Percentiles rank a stretch among this genome's conserved stretches.
Conservation (phyloP, 37 sponge, comb jelly and placozoan species). For the Diacarnus erythraeanus region DNA sequence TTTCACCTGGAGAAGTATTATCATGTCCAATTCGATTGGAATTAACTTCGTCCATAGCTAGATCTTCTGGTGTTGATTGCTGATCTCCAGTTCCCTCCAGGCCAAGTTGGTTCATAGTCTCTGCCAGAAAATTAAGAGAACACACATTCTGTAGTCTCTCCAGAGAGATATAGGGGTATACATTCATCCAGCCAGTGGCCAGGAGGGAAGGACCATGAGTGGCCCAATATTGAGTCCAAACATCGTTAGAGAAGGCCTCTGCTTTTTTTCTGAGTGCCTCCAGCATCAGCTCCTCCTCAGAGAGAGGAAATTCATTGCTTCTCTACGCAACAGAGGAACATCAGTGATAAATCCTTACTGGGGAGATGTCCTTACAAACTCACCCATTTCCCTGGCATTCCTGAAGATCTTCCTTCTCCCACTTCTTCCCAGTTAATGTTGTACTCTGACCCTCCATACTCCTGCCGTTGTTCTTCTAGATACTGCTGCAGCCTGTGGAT, state of each 20-base stretch:
- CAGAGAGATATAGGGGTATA: constrained; percentile 56
- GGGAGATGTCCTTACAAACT: background rate
- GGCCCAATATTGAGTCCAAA: constrained; percentile 61
- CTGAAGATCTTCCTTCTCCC: constrained; percentile 52
- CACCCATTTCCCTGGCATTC: constrained; percentile 71
- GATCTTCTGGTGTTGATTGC: background rate
- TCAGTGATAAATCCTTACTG: background rate
- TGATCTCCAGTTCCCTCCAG: background rate
- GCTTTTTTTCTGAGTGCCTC: constrained; percentile 56
- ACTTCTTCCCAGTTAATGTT: constrained; percentile 65
- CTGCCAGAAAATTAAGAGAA: constrained; percentile 5
- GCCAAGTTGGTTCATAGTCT: constrained; percentile 1
- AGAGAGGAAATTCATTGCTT: background rate
- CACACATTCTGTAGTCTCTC: constrained; percentile 24
- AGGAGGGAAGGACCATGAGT: constrained; percentile 57
- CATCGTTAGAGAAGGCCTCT: constrained; percentile 48
- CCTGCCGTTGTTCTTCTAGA: constrained; percentile 21
- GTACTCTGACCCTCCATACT: constrained; percentile 18
- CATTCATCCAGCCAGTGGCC: constrained; percentile 30
- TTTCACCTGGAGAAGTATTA: background rate
- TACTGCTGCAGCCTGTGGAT: background rate
- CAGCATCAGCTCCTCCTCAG: constrained; percentile 20
- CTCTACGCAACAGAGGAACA: background rate
- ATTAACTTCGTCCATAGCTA: background rate
- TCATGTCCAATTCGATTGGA: background rate